Evolutionary conservation across 2,888 invertebrate genomes (phyloP).

Genomic region (Leucophora obtusa): DNA sequence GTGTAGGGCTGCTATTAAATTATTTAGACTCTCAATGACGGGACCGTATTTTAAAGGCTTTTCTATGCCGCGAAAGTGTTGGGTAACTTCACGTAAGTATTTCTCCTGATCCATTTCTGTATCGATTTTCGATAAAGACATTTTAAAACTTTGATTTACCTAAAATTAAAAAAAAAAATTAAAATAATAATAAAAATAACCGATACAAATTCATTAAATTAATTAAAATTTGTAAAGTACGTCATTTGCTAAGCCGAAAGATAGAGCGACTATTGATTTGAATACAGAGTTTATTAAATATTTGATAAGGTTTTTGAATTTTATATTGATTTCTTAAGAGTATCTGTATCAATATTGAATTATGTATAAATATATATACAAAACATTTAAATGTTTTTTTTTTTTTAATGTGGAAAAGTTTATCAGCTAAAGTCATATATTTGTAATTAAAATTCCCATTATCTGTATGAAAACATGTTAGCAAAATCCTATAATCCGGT

Average conservation of each 20-base stretch:
- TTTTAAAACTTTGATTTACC: conserved; percentile 74
- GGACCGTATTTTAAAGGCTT: conserved; percentile 78
- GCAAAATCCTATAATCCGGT: conserved; percentile 1
- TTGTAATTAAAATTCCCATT: neutral
- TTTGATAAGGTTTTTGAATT: neutral
- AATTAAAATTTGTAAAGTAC: neutral
- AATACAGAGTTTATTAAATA: neutral
- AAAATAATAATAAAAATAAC: conserved; percentile 8
- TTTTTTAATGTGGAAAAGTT: conserved; percentile 40
- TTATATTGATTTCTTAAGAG: neutral
- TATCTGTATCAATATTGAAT: neutral
- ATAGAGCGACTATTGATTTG: neutral
- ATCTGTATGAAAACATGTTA: conserved; percentile 19
- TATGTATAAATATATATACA: neutral
- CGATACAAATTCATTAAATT: neutral
- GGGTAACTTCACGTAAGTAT: conserved; percentile 75
- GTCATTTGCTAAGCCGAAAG: neutral
- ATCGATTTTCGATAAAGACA: conserved; percentile 74
- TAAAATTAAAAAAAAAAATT: conserved; percentile 46
- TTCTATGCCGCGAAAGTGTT: conserved; percentile 76
- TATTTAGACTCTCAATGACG: conserved; percentile 80
- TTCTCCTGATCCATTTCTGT: conserved; percentile 75
- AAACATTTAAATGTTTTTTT: conserved; percentile 1
- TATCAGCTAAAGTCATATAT: conserved; percentile 48
- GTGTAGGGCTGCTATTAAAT: conserved; percentile 85